These are phyloP conservation scores for Microdon myrmicae DNA, from an alignment of 2,888 invertebrate species.

Conservation along the genomic window DNA sequence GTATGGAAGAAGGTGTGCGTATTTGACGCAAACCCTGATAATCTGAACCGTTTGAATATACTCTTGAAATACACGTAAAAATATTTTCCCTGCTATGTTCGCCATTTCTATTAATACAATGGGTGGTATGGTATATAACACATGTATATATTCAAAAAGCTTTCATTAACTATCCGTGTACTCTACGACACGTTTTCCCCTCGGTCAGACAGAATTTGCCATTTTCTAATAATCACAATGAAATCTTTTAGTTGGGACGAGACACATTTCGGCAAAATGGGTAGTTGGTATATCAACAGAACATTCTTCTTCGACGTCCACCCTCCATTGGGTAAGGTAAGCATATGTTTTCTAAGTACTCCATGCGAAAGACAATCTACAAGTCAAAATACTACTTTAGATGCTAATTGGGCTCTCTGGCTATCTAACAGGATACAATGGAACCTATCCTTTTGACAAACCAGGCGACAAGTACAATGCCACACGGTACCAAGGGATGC, in stretches of 20 bases:
- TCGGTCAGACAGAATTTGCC: too few relatives aligned
- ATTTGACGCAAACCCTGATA: too few relatives aligned
- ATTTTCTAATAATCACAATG: too few relatives aligned
- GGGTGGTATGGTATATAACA: too few relatives aligned
- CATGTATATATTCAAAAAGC: too few relatives aligned
- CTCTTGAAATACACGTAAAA: too few relatives aligned
- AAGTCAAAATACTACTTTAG: constrained; percentile 69
- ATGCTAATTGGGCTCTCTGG: constrained; percentile 95
- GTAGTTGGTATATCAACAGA: constrained; percentile 96
- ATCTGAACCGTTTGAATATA: too few relatives aligned
- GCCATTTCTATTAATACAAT: too few relatives aligned
- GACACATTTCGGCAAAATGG: constrained; percentile 99
- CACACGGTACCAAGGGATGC: constrained; percentile 90
- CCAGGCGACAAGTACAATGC: constrained; percentile 95
- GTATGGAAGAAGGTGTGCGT: too few relatives aligned
- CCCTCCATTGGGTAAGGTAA: constrained; percentile 95
- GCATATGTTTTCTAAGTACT: constrained; percentile 22
- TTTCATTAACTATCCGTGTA: too few relatives aligned
- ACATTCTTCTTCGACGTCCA: constrained; percentile 99
- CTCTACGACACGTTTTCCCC: too few relatives aligned
- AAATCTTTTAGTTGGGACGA: constrained; percentile 85
- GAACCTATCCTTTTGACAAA: constrained; percentile 92
- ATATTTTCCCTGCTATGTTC: too few relatives aligned
- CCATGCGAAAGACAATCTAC: constrained; percentile 4
- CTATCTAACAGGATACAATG: constrained; percentile 92